Percentiles rank a stretch among this genome's conserved stretches.
Evolutionary conservation across 2,797 vertebrate genomes (phyloP).

Genomic region (Masticophis lateralis): DNA sequence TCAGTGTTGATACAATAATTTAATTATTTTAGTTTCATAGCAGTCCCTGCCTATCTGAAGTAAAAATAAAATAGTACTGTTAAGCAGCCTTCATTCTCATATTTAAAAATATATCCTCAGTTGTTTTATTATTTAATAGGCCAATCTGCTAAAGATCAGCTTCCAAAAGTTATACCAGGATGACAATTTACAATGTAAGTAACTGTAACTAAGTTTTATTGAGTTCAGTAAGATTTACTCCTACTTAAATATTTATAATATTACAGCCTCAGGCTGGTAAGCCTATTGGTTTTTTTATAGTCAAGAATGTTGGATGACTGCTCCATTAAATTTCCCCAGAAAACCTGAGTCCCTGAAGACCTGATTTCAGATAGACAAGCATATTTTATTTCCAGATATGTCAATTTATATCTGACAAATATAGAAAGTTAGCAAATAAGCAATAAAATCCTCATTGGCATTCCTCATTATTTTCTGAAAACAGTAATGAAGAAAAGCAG

Average conservation of each 20-base stretch:
- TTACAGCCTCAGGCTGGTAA: background rate
- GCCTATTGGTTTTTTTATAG: background rate
- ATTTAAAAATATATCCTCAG: constrained; percentile 50
- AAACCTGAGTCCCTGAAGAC: background rate
- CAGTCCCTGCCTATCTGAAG: background rate
- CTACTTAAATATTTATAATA: too few relatives aligned
- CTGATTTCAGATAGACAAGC: background rate
- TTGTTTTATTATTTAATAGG: constrained; percentile 1
- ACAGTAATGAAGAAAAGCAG: too few relatives aligned
- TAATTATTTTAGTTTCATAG: background rate
- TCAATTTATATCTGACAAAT: too few relatives aligned
- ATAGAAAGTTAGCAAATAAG: too few relatives aligned
- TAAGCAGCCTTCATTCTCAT: constrained; percentile 21
- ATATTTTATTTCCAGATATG: too few relatives aligned
- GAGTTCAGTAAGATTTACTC: background rate
- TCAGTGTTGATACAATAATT: too few relatives aligned
- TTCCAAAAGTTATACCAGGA: too few relatives aligned
- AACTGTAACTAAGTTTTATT: background rate
- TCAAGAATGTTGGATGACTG: background rate
- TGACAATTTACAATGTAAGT: background rate
- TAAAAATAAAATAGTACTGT: background rate
- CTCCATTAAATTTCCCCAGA: background rate
- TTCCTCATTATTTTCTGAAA: too few relatives aligned
- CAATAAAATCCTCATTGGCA: too few relatives aligned
- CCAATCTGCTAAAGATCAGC: too few relatives aligned